Evolutionary conservation across 2,113 vertebrate genomes (phyloP), one percentile per base, ranked within the genome.

Genomic region (Cephalopholis sonnerati): DNA sequence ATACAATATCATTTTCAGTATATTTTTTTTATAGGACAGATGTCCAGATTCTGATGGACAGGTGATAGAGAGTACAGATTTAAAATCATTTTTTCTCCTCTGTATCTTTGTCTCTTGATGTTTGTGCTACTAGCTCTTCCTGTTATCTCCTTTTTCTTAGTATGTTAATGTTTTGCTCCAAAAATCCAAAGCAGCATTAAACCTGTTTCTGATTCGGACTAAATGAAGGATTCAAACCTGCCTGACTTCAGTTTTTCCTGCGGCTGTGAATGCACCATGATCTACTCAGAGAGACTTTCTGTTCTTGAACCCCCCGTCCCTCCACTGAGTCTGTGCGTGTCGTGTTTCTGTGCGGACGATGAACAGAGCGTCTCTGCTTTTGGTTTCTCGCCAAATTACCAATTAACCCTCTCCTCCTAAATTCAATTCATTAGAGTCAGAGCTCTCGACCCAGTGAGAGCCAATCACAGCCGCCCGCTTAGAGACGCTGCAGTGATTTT

Each of bases 301-400:
- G 24, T 15, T 57, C 24, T 57, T 16, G 7, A 16, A 22, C 1
- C 27, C 27, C 10, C 18, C 22, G 32, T 7, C 18, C 22, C 18
- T 63, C 9, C 41, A 13, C 10, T 8, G 8, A 2, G 20, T 54
- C 22, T 54, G 22, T 54, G 8, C 36, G 58, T 62, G 57, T 36
- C 20, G 17, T 9, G 4, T 27, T 17, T 65, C 62, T 65, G 62
- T 44, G 15, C 1, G 8, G 22, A 41, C n/a, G 44, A 4, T 0
- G 11, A 25, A 68, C 25, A 32, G 65, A 39, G 4, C 0, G 8
- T 27, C 24, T 61, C 51, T 68, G 66, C n/a, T 41, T 53, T 48
- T 18, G 18, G 51, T 10, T 20, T 71, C 51, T 71, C 8, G n/a
- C 17, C 77, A 70, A 62, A 62, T 70, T 9, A 79, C 27, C 55